phyloP scores from a whole-genome alignment of 2,797 vertebrate species.

The Phoxinus dragarum region DNA sequence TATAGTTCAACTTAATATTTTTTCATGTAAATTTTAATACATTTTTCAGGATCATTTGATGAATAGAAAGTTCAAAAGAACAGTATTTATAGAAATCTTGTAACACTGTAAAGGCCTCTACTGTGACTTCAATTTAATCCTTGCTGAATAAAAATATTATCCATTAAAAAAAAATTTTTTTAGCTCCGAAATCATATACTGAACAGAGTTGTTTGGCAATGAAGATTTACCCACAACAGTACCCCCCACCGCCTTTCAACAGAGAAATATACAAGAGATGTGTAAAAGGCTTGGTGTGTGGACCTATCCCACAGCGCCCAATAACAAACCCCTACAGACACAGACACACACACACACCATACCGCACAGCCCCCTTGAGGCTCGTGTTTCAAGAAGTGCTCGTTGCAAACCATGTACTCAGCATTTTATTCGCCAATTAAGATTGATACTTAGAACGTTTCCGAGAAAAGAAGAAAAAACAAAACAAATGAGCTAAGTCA shows the following conservation, averaged over 20 bases:
- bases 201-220: not conserved
- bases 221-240: not conserved
- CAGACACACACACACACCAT: constrained; percentile 2
- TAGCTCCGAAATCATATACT: not conserved
- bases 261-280: constrained; percentile 31
- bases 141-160: not conserved
- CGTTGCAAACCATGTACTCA: constrained; percentile 61
- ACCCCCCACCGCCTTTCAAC: too few species aligned
- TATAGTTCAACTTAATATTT: too few species aligned
- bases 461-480: constrained; percentile 56
- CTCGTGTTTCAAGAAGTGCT: constrained; percentile 43
- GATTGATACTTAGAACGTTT: constrained; percentile 69
- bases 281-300: constrained; percentile 21
- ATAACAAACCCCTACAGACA: constrained; percentile 41
- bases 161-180: not conserved
- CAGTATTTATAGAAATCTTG: not conserved
- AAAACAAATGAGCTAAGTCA: constrained; percentile 53
- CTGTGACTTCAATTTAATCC: too few species aligned
- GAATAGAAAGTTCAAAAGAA: not conserved
- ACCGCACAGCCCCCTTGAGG: constrained; percentile 14
- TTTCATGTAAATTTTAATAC: not conserved
- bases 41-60: not conserved
- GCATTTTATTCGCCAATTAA: constrained; percentile 63
- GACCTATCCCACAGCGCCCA: constrained; percentile 44
- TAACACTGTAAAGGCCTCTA: not conserved